Base-by-base conservation (phyloP, 2,113 vertebrate genomes). In the Promerops cafer region DNA sequence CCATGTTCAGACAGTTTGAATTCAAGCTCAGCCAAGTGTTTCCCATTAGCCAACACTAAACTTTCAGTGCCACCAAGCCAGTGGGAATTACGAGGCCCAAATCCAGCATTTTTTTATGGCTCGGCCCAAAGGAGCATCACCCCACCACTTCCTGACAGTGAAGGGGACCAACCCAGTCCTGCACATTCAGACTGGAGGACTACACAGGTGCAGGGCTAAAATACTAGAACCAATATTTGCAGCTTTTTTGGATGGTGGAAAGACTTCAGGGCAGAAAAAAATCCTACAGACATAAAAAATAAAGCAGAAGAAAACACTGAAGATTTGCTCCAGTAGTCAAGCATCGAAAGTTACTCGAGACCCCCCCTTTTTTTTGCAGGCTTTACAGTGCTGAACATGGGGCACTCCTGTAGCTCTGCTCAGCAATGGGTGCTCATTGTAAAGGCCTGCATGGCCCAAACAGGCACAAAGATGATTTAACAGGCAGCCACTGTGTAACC, bases 21-120 rank as follows among this genome's bases (percentile, higher is more conserved):
- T n/a, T 89, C 75, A 91, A 79, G 75, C 90, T 95, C 70, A 95
- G 78, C 66, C 79, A 82, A 87, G 70, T 42, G 75, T 33, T 95
- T 80, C 57, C 90, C 70, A 54, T 53, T 49, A 87, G 47, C 8
- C 0, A 0, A 71, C 44, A 26, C 42, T 40, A 57, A 40, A 76
- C 71, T 56, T 65, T 68, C 81, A 64, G 40, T 39, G n/a, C 61
- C 84, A 87, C 37, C 20, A 79, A 52, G 22, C 19, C 69, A 71
- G 42, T 24, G 35, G 14, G 30, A 92, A 91, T 70, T 20, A 26
- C 0, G 1, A 74, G 33, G 35, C n/a, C 60, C 7, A 49, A 78
- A 68, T 18, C 27, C 57, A 84, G 52, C 2, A 1, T 18, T 75
- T 60, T 26, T n/a, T 6, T 8, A 64, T 1, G 7, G 37, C 17